Evolutionary conservation across 2,113 vertebrate genomes (phyloP).

Genomic region (Suncus etruscus): DNA sequence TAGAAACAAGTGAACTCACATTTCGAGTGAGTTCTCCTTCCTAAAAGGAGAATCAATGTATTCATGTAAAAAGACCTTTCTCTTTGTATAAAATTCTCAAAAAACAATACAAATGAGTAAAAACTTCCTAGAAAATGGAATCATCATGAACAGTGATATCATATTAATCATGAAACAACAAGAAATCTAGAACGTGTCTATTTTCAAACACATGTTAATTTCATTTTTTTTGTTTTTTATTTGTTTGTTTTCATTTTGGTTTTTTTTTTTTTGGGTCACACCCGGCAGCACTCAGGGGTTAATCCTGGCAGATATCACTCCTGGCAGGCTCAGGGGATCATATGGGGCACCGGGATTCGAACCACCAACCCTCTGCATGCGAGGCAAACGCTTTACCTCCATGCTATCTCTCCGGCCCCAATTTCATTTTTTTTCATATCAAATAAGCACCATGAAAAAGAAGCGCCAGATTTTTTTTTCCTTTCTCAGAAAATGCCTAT

Average conservation of each 20-base stretch:
- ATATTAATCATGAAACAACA: neutral
- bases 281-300: no score
- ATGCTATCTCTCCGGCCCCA: no score
- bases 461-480: neutral
- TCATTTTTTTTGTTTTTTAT: no score
- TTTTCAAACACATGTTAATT: neutral
- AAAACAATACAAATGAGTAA: slow-evolving; percentile 39
- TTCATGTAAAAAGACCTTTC: slow-evolving; percentile 37
- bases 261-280: no score
- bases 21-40: neutral
- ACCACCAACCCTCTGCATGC: no score
- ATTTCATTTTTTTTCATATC: neutral
- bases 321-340: no score
- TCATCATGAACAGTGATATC: neutral
- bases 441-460: slow-evolving; percentile 51
- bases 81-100: slow-evolving; percentile 55
- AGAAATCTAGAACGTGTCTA: neutral
- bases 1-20: slow-evolving; percentile 28
- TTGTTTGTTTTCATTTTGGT: no score
- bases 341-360: no score
- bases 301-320: no score
- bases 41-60: slow-evolving; percentile 7
- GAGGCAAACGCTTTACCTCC: no score
- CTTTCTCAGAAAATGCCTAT: slow-evolving; percentile 3
- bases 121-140: slow-evolving; percentile 45